Evolutionary conservation across 2,113 vertebrate genomes (phyloP).

Genomic region (Limnothrissa miodon): DNA sequence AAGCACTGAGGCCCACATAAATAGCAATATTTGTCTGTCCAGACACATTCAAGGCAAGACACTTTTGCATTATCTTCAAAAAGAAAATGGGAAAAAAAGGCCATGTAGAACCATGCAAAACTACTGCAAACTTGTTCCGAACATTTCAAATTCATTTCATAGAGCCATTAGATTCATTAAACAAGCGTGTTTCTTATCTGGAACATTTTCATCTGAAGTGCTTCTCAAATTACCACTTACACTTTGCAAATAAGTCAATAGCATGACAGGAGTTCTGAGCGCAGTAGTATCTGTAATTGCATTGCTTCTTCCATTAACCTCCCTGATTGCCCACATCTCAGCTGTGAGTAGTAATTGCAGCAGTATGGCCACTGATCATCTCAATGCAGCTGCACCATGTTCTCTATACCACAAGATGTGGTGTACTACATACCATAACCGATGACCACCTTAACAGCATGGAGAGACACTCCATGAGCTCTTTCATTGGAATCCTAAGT

Average conservation of each 20-base stretch:
- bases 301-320: slow-evolving; percentile 13
- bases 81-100: neutral
- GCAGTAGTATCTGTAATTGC: slow-evolving; percentile 4
- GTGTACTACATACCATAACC: neutral
- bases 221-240: neutral
- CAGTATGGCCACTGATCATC: slow-evolving; percentile 57
- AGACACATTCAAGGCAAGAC: neutral
- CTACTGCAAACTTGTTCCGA: neutral
- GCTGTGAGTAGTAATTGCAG: slow-evolving; percentile 32
- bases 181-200: neutral
- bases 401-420: neutral
- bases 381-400: neutral
- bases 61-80: neutral
- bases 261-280: neutral
- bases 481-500: slow-evolving; percentile 65
- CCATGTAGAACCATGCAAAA: neutral
- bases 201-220: slow-evolving; percentile 18
- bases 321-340: neutral
- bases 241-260: neutral
- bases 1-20: neutral
- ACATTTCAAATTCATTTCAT: neutral
- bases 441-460: slow-evolving; percentile 36
- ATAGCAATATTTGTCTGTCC: neutral
- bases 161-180: neutral
- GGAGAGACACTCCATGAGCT: slow-evolving; percentile 35